These are phyloP conservation scores for Embiotoca jacksoni DNA, from an alignment of 2,113 vertebrate genomes.

Conservation along the genomic window DNA sequence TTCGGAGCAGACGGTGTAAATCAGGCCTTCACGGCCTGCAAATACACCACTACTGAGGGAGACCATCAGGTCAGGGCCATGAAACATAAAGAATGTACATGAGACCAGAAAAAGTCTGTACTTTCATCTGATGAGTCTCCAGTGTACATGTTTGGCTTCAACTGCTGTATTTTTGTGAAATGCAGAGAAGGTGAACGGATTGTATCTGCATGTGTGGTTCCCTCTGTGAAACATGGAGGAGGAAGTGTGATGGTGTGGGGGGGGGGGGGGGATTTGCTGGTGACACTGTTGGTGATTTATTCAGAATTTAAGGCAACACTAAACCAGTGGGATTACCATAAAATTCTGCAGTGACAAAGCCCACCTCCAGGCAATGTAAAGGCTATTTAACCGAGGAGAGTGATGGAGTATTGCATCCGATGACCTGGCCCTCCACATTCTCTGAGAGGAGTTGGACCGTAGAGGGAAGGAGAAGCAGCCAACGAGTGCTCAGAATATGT, in stretches of 20 bases:
- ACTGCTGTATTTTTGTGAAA: neutral
- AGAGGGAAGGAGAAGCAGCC: neutral
- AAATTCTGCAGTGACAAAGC: neutral
- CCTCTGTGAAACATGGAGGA: neutral
- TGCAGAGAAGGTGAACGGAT: neutral
- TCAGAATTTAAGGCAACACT: neutral
- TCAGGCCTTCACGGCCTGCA: neutral
- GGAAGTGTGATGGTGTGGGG: neutral
- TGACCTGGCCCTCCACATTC: neutral
- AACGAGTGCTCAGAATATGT: neutral
- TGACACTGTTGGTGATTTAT: neutral
- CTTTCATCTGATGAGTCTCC: neutral
- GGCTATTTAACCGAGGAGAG: constrained; percentile 17
- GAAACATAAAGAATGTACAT: neutral
- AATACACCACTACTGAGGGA: neutral
- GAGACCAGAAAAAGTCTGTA: neutral
- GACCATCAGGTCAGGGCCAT: neutral
- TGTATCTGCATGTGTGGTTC: neutral
- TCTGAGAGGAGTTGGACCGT: neutral
- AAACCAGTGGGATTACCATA: neutral
- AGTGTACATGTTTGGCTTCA: neutral
- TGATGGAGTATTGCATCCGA: neutral
- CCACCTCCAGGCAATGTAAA: neutral
- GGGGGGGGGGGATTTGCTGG: neutral
- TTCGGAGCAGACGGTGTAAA: neutral